Conservation (phyloP, 2,888 invertebrate genomes). For the Pterobdella sp. region DNA sequence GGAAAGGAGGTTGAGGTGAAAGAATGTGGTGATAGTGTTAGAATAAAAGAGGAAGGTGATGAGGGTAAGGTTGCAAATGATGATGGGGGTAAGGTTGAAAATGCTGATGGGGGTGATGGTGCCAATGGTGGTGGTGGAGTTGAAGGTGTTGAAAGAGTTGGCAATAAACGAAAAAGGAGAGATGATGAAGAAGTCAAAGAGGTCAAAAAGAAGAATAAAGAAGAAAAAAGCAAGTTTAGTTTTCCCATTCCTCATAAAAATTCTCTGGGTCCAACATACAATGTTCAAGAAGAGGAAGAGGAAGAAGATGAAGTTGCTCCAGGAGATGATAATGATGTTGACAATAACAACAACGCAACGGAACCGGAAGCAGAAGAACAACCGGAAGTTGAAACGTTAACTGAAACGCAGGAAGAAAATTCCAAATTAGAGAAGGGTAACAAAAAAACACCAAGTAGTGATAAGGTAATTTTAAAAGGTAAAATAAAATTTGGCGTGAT, state of each 20-base stretch:
- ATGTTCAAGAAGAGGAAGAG: background rate
- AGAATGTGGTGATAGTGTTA: conserved; percentile 1
- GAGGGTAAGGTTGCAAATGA: background rate
- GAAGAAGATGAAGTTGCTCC: background rate
- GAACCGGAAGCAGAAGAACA: background rate
- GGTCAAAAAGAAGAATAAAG: background rate
- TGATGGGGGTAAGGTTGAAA: background rate
- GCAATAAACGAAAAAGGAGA: background rate
- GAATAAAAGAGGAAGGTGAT: background rate
- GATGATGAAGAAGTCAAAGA: conserved; percentile 9
- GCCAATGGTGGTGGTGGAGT: background rate
- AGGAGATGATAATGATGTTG: background rate
- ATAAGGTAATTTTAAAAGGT: conserved; percentile 25
- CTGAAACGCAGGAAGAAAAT: background rate
- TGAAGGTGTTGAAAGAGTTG: background rate
- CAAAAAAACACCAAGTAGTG: conserved; percentile 9
- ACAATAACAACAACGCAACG: background rate
- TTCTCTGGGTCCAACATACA: no score
- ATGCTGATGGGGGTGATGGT: background rate
- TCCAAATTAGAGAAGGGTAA: background rate
- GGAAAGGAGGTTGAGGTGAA: background rate
- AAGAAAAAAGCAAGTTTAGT: background rate
- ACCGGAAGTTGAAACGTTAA: background rate
- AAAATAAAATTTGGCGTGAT: conserved; percentile 28
- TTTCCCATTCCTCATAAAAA: no score